phyloP scores from a whole-genome alignment of 2,888 invertebrate genomes.

The Sisyra terminalis region DNA sequence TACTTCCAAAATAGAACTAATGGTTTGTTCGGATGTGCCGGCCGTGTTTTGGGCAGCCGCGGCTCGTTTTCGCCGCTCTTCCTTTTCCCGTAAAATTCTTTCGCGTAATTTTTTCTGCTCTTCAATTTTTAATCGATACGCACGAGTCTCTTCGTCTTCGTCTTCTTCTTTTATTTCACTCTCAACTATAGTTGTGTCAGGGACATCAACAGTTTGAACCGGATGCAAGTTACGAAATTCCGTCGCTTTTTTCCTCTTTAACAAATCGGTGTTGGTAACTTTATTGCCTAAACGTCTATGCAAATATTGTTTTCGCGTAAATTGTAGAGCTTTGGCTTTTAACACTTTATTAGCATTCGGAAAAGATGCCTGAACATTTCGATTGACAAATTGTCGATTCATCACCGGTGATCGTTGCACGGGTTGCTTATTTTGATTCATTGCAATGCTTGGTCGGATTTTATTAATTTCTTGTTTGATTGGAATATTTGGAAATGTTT shows the following conservation, averaged over 20 bases:
- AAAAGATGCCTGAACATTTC: too few relatives aligned
- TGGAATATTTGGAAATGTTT: too few relatives aligned
- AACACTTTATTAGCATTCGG: too few relatives aligned
- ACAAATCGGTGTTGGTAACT: constrained; percentile 10
- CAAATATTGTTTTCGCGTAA: too few relatives aligned
- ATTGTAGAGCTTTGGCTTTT: too few relatives aligned
- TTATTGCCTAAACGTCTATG: too few relatives aligned
- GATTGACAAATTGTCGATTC: too few relatives aligned
- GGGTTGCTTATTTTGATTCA: too few relatives aligned
- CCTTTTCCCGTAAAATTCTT: constrained; percentile 28
- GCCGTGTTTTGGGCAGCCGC: constrained; percentile 16
- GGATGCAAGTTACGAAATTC: constrained; percentile 15
- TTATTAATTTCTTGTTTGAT: too few relatives aligned
- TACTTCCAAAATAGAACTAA: background rate
- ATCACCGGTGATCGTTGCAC: too few relatives aligned
- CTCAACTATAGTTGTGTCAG: constrained; percentile 12
- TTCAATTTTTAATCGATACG: constrained; percentile 29
- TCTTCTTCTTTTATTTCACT: background rate
- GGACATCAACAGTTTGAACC: constrained; percentile 15
- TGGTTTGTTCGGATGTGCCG: background rate
- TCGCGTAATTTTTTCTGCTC: constrained; percentile 30
- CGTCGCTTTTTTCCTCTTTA: constrained; percentile 14
- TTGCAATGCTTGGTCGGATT: too few relatives aligned
- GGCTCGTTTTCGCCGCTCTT: constrained; percentile 28
- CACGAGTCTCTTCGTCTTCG: constrained; percentile 30